Percentiles rank a stretch among this genome's conserved stretches.
These are phyloP conservation scores for Acleris emargana DNA, from an alignment of 2,888 invertebrate species.

Conservation along the genomic window DNA sequence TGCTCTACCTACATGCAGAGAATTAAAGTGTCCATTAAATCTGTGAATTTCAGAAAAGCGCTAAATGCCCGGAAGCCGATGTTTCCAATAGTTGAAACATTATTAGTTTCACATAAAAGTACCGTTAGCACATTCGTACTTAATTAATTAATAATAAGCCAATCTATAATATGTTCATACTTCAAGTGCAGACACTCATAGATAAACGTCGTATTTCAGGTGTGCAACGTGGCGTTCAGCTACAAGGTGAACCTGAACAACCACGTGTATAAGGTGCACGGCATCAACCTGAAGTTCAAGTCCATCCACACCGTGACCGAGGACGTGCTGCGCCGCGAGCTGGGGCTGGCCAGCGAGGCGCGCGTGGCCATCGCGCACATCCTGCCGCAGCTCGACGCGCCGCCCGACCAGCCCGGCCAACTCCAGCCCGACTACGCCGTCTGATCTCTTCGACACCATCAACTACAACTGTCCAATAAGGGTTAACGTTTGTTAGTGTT, in stretches of 20 bases:
- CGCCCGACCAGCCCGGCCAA: slow-evolving; percentile 50
- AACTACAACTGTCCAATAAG: too few species aligned
- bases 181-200: too few species aligned
- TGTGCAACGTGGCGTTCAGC: slow-evolving; percentile 79
- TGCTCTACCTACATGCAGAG: too few species aligned
- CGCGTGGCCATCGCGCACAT: slow-evolving; percentile 66
- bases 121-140: too few species aligned
- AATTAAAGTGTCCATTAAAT: too few species aligned
- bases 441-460: slow-evolving; percentile 11
- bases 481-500: too few species aligned
- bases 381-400: slow-evolving; percentile 62
- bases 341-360: slow-evolving; percentile 66
- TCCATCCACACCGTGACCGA: slow-evolving; percentile 78
- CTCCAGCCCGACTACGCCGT: slow-evolving; percentile 39
- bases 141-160: too few species aligned
- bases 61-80: too few species aligned
- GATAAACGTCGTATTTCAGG: slow-evolving; percentile 50
- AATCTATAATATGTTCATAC: too few species aligned
- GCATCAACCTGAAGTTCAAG: slow-evolving; percentile 78
- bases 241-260: slow-evolving; percentile 81
- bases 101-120: too few species aligned
- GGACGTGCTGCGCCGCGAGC: slow-evolving; percentile 68
- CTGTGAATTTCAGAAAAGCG: too few species aligned
- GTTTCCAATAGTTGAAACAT: too few species aligned
- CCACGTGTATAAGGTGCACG: slow-evolving; percentile 77